Conservation (phyloP, 1,140 invertebrate species). For the honey bee (Apis mellifera) region Amel_HAv3.1 CM009934.2:7566001-7566500, state of each 20-base stretch:
- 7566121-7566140: conserved; percentile 57
- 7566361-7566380: too few species aligned
- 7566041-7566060: neutral
- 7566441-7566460: too few species aligned
- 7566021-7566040: neutral
- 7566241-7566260: neutral
- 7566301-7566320: neutral
- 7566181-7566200: conserved; percentile 40
- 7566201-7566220: conserved; percentile 52
- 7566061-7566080: conserved; percentile 9
- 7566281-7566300: neutral
- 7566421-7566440: too few species aligned
- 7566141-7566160: conserved; percentile 50
- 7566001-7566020: too few species aligned
- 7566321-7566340: neutral
- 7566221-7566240: conserved; percentile 46
- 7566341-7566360: neutral
- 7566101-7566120: conserved; percentile 38
- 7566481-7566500: too few species aligned
- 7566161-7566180: conserved; percentile 43
- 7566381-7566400: too few species aligned
- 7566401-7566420: neutral
- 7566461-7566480: neutral
- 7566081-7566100: conserved; percentile 15
- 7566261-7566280: neutral